Evolutionary conservation across 2,888 invertebrate genomes (phyloP).

Genomic region (Lithophane leautieri): DNA sequence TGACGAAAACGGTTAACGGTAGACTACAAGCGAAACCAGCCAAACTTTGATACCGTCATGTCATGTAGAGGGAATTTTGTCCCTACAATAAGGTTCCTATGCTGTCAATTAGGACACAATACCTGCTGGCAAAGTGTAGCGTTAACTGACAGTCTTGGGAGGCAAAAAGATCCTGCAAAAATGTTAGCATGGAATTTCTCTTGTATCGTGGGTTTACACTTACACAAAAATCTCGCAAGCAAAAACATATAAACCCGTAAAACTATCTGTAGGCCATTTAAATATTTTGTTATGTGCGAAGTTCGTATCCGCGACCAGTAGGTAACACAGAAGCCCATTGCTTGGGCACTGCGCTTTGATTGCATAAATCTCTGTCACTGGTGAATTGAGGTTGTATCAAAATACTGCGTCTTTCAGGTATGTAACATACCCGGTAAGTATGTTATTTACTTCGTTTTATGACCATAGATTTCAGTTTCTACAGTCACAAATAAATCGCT

Average conservation of each 20-base stretch:
- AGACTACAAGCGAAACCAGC: neutral
- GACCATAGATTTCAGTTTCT: neutral
- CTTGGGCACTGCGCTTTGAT: neutral
- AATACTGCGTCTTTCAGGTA: neutral
- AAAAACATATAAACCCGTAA: neutral
- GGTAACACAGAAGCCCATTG: neutral
- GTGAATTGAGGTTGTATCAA: neutral
- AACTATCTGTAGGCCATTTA: neutral
- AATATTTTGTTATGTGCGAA: neutral
- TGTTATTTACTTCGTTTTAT: neutral
- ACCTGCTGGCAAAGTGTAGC: neutral
- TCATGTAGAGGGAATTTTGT: neutral
- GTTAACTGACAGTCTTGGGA: neutral
- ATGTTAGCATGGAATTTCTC: neutral
- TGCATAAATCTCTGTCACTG: too few relatives aligned
- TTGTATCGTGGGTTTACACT: neutral
- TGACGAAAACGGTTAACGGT: neutral
- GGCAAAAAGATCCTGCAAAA: neutral
- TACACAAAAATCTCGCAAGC: neutral
- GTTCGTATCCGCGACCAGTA: neutral
- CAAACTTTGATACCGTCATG: neutral
- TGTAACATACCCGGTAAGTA: neutral
- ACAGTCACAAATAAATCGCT: neutral
- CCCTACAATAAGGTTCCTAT: neutral
- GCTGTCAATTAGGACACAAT: constrained; percentile 21